phyloP scores from a whole-genome alignment of 2,797 vertebrate genomes.

The Tadarida brasiliensis region DNA sequence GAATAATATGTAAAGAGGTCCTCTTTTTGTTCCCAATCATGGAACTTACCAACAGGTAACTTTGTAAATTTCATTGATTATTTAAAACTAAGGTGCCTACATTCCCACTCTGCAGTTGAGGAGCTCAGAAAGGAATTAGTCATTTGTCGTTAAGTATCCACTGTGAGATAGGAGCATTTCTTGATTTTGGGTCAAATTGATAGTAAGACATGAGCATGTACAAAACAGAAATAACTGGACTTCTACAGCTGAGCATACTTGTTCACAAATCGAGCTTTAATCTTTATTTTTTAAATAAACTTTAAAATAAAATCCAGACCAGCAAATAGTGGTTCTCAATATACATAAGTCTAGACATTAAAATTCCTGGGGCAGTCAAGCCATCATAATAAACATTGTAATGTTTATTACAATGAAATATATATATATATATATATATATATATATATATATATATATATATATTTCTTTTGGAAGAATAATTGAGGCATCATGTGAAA shows the following conservation, averaged over 20 bases:
- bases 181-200: slow-evolving; percentile 68
- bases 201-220: slow-evolving; percentile 65
- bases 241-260: slow-evolving; percentile 68
- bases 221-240: slow-evolving; percentile 59
- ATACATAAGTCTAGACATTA: not conserved
- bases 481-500: not conserved
- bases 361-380: not conserved
- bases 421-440: not conserved
- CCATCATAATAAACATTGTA: not conserved
- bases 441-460: not conserved
- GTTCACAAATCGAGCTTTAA: slow-evolving; percentile 66
- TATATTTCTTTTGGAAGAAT: not conserved
- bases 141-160: slow-evolving; percentile 47
- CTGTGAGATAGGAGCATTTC: slow-evolving; percentile 44
- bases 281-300: slow-evolving; percentile 66
- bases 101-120: slow-evolving; percentile 10
- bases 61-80: slow-evolving; percentile 83
- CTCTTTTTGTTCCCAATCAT: slow-evolving; percentile 77
- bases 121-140: slow-evolving; percentile 62
- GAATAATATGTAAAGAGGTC: slow-evolving; percentile 47
- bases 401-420: too few species aligned
- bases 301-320: slow-evolving; percentile 59
- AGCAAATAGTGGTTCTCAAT: slow-evolving; percentile 19
- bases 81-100: slow-evolving; percentile 70
- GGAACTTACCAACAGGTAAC: slow-evolving; percentile 84